Evolutionary conservation across 2,113 vertebrate genomes (phyloP).

Genomic region (Motacilla alba): DNA sequence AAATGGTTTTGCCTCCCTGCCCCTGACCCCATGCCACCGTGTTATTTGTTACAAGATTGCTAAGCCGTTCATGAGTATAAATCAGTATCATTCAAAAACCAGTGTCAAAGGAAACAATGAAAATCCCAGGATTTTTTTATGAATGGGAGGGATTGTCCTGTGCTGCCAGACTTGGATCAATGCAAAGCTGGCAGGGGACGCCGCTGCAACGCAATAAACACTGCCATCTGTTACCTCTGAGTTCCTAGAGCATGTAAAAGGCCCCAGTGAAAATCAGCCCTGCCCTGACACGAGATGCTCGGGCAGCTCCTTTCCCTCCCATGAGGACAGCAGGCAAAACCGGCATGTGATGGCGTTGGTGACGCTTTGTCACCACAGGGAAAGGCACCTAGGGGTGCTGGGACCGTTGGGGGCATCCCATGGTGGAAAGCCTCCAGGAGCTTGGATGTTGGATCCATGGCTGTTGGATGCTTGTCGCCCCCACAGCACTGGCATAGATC

Average conservation of each 20-base stretch:
- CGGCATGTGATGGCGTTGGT: rapidly evolving
- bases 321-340: neutral
- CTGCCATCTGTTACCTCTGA: constrained; percentile 34
- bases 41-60: constrained; percentile 12
- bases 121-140: constrained; percentile 23
- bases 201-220: neutral
- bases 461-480: rapidly evolving
- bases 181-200: neutral
- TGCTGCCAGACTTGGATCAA: neutral
- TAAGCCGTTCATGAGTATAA: neutral
- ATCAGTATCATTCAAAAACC: neutral
- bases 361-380: rapidly evolving
- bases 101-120: neutral
- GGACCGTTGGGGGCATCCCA: neutral
- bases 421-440: neutral
- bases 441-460: neutral
- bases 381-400: rapidly evolving
- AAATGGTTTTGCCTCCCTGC: neutral
- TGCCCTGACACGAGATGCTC: rapidly evolving
- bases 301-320: neutral
- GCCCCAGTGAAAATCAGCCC: neutral
- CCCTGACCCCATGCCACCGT: neutral
- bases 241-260: neutral
- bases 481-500: neutral
- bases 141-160: constrained; percentile 36